Base-by-base conservation (phyloP, 2,113 vertebrate genomes). In the Notothenia coriiceps region DNA sequence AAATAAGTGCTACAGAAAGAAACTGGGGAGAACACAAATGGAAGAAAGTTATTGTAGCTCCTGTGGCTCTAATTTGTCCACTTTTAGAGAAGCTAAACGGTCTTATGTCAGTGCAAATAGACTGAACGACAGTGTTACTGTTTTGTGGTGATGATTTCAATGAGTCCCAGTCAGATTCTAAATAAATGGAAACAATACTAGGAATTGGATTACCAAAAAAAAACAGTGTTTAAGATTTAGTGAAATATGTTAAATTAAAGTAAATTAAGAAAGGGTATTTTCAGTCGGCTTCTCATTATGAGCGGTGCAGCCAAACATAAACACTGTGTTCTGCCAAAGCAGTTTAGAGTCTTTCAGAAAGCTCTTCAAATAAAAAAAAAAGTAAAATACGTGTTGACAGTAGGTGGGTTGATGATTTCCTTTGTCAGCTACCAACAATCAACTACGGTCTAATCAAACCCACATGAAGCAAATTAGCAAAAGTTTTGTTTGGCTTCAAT, bases 61-160 rank as follows among this genome's bases (percentile, higher is more conserved):
- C 63, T 68, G 55, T 66, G 70, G 63, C 59, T 84, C 61, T 64
- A 69, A 84, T 77, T 77, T 88, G 62, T 68, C 71, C n/a, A 65
- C 33, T 22, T 74, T 52, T 20, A 49, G 6, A 74, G 62, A 71
- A 60, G 22, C 43, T 63, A 49, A 79, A 75, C 3, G 0, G 67
- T 67, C 65, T 74, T 75, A 59, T 83, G 74, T 80, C 57, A 71
- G 2, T 18, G 60, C 59, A 70, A 84, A 77, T 82, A 18, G 47
- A 1, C 50, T 85, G 78, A 74, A 67, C 25, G 87, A 64, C 62
- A 56, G 76, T 51, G 49, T 22, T 44, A 74, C 49, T 51, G 64
- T 49, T 78, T 67, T 40, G 29, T 25, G 33, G 49, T 18, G 55
- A 59, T 59, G 56, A 84, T 69, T 74, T 81, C 77, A 85, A 6